Evolutionary conservation across 2,888 invertebrate species (phyloP).

Genomic region (Operophtera brumata): DNA sequence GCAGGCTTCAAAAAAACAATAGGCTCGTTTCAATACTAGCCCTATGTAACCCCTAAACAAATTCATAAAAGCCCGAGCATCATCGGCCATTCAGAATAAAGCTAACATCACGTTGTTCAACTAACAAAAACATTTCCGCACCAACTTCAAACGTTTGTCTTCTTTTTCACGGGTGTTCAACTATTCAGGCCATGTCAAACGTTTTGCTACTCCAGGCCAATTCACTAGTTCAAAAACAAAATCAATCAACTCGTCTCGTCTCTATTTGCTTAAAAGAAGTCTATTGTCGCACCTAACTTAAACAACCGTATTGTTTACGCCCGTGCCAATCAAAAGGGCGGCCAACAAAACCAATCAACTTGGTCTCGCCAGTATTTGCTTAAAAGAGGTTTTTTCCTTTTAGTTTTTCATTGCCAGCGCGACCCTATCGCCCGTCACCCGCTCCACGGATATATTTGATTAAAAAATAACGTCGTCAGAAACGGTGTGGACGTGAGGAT

Average conservation of each 20-base stretch:
- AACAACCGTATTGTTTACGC: slow-evolving; percentile 77
- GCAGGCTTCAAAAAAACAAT: neutral
- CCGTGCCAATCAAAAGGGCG: slow-evolving; percentile 78
- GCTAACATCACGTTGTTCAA: slow-evolving; percentile 48
- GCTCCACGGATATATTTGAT: slow-evolving; percentile 80
- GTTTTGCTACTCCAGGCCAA: slow-evolving; percentile 36
- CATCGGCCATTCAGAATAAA: slow-evolving; percentile 42
- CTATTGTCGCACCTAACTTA: slow-evolving; percentile 76
- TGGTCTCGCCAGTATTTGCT: slow-evolving; percentile 81
- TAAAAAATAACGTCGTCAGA: slow-evolving; percentile 82
- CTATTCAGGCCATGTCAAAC: slow-evolving; percentile 17
- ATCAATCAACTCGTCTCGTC: slow-evolving; percentile 55
- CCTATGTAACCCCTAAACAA: slow-evolving; percentile 1
- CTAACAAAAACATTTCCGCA: slow-evolving; percentile 40
- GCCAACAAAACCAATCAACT: slow-evolving; percentile 82
- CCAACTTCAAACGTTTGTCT: slow-evolving; percentile 25
- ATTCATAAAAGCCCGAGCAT: slow-evolving; percentile 38
- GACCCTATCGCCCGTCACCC: slow-evolving; percentile 79
- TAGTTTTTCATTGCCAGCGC: slow-evolving; percentile 73
- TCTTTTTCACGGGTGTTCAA: slow-evolving; percentile 21
- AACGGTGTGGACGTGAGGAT: slow-evolving; percentile 62
- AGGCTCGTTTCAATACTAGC: neutral
- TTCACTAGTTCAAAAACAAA: slow-evolving; percentile 50
- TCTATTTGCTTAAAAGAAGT: slow-evolving; percentile 62
- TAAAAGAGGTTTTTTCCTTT: slow-evolving; percentile 75